Percentiles rank a stretch among this genome's conserved stretches.
Evolutionary conservation across 2,113 vertebrate genomes (phyloP).

Genomic region (Dicerorhinus sumatrensis): DNA sequence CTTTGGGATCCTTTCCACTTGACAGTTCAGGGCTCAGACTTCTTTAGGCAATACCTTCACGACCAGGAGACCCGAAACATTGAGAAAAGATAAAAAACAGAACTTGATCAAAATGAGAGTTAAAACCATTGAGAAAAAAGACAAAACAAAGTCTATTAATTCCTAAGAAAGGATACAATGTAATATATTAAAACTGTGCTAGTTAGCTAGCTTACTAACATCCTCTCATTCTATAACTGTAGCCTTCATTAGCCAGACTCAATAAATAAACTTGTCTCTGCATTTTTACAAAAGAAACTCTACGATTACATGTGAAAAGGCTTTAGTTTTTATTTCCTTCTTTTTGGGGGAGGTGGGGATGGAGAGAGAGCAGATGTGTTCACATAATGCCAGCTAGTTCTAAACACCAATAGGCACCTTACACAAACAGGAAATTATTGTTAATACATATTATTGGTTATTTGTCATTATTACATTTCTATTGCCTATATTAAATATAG

Average conservation of each 20-base stretch:
- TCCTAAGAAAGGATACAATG: constrained; percentile 55
- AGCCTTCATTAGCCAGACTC: constrained; percentile 75
- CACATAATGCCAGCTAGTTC: neutral
- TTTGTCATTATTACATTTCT: neutral
- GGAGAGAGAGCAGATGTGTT: fast-evolving
- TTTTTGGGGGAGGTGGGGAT: fast-evolving
- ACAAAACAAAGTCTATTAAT: constrained; percentile 44
- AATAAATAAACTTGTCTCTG: constrained; percentile 78
- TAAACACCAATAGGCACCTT: neutral
- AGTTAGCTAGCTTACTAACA: constrained; percentile 66
- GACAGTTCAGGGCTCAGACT: neutral
- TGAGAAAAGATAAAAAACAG: neutral
- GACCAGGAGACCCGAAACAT: neutral
- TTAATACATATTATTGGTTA: neutral
- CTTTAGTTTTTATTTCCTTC: neutral
- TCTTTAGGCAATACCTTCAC: neutral
- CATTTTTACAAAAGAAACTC: constrained; percentile 66
- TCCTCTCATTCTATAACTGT: constrained; percentile 71
- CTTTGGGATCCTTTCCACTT: neutral
- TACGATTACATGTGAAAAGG: neutral
- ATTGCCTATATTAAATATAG: neutral
- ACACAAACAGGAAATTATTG: neutral
- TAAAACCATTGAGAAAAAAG: neutral
- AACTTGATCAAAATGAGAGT: neutral
- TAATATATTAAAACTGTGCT: constrained; percentile 66